Conservation (phyloP, 1,140 invertebrate species). For the Zophobas morio region DNA sequence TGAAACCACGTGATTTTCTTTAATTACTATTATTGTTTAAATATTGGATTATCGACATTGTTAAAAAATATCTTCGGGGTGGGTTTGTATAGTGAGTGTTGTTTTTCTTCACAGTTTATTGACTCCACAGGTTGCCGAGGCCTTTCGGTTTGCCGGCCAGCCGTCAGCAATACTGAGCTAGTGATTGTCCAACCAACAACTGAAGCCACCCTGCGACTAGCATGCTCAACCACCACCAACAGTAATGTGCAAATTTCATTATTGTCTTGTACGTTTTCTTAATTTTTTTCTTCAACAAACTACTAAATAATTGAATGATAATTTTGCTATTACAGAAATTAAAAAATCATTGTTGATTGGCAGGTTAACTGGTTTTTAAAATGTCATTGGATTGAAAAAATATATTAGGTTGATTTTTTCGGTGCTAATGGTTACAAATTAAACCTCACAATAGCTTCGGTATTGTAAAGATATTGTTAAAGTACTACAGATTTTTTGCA, state of each 20-base stretch:
- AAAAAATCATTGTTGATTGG: not conserved
- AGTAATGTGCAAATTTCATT: not conserved
- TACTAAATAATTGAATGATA: not conserved
- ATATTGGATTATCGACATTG: conserved; percentile 55
- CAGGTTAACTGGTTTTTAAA: too few species aligned
- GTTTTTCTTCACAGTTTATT: conserved; percentile 51
- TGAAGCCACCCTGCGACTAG: conserved; percentile 26
- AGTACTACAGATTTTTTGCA: too few species aligned
- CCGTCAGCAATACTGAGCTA: conserved; percentile 56
- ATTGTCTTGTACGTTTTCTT: conserved; percentile 15
- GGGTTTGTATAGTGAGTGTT: conserved; percentile 45
- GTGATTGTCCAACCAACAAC: conserved; percentile 59
- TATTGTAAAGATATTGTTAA: too few species aligned
- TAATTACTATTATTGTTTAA: conserved; percentile 58
- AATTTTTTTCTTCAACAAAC: conserved; percentile 9
- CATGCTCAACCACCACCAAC: conserved; percentile 3
- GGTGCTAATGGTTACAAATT: too few species aligned
- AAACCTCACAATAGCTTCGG: too few species aligned
- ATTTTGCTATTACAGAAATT: not conserved
- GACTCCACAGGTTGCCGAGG: conserved; percentile 57
- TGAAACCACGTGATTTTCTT: conserved; percentile 56
- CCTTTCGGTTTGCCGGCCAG: conserved; percentile 40
- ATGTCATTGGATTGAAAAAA: too few species aligned
- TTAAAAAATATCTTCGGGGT: conserved; percentile 52
- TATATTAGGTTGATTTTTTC: too few species aligned